Percentiles rank a stretch among this genome's conserved stretches.
Evolutionary conservation across 2,113 vertebrate species (phyloP).

Genomic region (Oceanites oceanicus): DNA sequence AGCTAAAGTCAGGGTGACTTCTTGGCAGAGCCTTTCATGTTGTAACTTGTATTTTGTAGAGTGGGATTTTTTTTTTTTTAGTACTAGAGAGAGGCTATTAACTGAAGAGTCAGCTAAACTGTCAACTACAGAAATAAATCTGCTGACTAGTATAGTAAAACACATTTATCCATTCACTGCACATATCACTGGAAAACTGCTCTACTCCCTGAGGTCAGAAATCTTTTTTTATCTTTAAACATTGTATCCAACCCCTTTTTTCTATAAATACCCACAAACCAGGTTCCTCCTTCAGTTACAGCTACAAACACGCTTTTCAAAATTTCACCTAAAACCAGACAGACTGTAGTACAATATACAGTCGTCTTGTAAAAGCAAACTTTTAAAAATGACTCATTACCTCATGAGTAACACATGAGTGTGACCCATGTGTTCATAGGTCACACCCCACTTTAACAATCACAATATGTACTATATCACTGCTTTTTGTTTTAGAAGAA

Average conservation of each 20-base stretch:
- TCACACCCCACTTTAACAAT: not conserved
- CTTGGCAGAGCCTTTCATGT: not conserved
- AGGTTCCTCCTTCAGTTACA: not conserved
- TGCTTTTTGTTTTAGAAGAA: not conserved
- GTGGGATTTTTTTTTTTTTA: not conserved
- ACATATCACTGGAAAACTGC: not conserved
- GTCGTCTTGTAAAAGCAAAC: not conserved
- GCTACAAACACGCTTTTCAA: not conserved
- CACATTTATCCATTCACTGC: not conserved
- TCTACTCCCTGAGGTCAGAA: not conserved
- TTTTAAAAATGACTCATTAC: not conserved
- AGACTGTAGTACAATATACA: not conserved
- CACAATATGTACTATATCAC: not conserved
- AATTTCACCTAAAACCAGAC: not conserved
- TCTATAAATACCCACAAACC: not conserved
- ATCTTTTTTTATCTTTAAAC: not conserved
- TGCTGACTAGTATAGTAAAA: slow-evolving; percentile 32
- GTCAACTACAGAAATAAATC: slow-evolving; percentile 17
- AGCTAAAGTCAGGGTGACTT: slow-evolving; percentile 6
- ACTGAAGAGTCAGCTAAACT: slow-evolving; percentile 7
- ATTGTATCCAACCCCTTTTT: not conserved
- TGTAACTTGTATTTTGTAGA: not conserved
- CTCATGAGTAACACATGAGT: not conserved
- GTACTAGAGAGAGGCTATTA: not conserved
- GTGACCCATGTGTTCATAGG: not conserved